A percentile compares a stretch with the other conserved stretches of the same genome.
phyloP scores from a whole-genome alignment of 2,797 vertebrate species.

The Enteromius viviparus region DNA sequence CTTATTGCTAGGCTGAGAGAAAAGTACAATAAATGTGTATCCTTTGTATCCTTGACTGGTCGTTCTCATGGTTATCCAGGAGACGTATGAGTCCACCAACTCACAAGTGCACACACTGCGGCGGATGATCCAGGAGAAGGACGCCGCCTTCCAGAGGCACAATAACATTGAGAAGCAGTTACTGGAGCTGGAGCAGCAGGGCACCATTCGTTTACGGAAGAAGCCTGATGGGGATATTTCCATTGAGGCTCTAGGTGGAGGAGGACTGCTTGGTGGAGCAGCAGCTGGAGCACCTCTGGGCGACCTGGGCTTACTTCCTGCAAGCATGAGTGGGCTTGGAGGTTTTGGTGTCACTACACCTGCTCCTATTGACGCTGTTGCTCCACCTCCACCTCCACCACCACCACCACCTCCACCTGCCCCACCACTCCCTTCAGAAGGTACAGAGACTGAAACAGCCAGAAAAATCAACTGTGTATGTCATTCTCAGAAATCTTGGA shows the following conservation, averaged over 20 bases:
- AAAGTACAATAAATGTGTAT: background rate
- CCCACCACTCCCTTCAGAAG: constrained; percentile 76
- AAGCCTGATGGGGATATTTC: constrained; percentile 79
- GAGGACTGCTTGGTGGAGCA: constrained; percentile 63
- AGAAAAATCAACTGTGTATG: background rate
- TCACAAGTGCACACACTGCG: constrained; percentile 92
- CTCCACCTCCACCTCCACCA: constrained; percentile 82
- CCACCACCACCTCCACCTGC: constrained; percentile 85
- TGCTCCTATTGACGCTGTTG: constrained; percentile 77
- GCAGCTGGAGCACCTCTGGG: constrained; percentile 66
- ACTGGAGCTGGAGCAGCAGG: constrained; percentile 77
- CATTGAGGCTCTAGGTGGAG: constrained; percentile 72
- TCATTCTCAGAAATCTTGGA: background rate
- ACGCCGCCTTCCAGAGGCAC: constrained; percentile 88
- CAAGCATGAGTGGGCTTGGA: constrained; percentile 59
- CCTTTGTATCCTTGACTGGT: background rate
- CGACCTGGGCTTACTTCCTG: constrained; percentile 63
- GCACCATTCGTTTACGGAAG: constrained; percentile 79
- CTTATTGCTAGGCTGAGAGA: background rate
- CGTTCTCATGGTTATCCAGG: constrained; percentile 71
- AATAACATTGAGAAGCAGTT: constrained; percentile 83
- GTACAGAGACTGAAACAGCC: constrained; percentile 68
- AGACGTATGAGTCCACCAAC: constrained; percentile 91
- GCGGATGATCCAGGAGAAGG: constrained; percentile 94
- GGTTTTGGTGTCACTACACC: constrained; percentile 71